Percentiles rank a stretch among this genome's conserved stretches.
Conservation (phyloP, 1,140 invertebrate genomes). For the Riptortus pedestris region DNA sequence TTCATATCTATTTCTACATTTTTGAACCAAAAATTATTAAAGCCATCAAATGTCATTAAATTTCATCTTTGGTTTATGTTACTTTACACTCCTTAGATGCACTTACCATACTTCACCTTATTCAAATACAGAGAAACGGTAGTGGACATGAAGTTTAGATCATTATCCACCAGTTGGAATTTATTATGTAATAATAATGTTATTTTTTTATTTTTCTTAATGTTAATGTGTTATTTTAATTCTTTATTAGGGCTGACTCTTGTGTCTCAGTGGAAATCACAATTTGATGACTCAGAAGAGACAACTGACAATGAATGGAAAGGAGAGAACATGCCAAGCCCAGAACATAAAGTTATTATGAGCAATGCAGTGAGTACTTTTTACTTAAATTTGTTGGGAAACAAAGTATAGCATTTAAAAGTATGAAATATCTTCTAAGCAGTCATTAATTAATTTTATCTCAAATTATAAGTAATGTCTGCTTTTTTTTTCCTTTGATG, state of each 20-base stretch:
- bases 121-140: too few relatives aligned
- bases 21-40: too few relatives aligned
- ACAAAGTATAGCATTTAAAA: neutral
- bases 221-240: too few relatives aligned
- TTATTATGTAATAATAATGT: too few relatives aligned
- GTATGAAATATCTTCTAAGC: neutral
- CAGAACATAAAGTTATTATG: conserved; percentile 46
- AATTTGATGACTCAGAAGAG: conserved; percentile 87
- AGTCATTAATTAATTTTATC: neutral
- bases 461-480: neutral
- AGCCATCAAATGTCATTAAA: too few relatives aligned
- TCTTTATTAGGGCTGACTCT: conserved; percentile 53
- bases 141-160: too few relatives aligned
- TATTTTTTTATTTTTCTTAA: too few relatives aligned
- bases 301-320: conserved; percentile 87
- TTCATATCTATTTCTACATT: too few relatives aligned
- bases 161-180: too few relatives aligned
- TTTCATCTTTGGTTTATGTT: too few relatives aligned
- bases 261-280: conserved; percentile 85
- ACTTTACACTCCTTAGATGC: too few relatives aligned
- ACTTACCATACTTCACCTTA: too few relatives aligned
- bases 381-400: neutral
- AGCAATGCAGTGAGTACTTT: conserved; percentile 28
- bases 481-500: neutral
- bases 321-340: conserved; percentile 61